A percentile compares a stretch with the other conserved stretches of the same genome.
Conservation (phyloP, 1,140 invertebrate species). For the Ericerus pela region DNA sequence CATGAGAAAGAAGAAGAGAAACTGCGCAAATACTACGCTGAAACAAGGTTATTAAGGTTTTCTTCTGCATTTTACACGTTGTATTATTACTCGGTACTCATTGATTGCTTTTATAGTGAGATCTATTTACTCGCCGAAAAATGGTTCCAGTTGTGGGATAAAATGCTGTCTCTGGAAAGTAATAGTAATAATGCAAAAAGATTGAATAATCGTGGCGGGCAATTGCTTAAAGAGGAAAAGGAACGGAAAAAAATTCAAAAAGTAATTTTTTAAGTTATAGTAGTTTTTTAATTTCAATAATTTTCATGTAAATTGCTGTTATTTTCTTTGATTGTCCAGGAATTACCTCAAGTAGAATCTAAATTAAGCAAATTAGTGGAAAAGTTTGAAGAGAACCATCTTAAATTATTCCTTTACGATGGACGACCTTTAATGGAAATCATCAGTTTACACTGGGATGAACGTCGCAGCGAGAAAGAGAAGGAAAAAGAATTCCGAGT, state of each 20-base stretch:
- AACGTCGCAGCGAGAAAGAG: background rate
- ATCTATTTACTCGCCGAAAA: slow-evolving; percentile 17
- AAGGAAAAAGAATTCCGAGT: slow-evolving; percentile 6
- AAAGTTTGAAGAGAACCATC: slow-evolving; percentile 8
- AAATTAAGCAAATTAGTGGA: slow-evolving; percentile 11
- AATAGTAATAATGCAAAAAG: slow-evolving; percentile 16
- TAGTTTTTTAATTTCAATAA: background rate
- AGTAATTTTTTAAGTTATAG: slow-evolving; percentile 7
- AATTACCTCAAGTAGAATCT: slow-evolving; percentile 16
- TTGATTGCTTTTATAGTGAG: slow-evolving; percentile 12
- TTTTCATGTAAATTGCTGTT: background rate
- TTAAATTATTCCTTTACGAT: slow-evolving; percentile 8
- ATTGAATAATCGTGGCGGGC: slow-evolving; percentile 20
- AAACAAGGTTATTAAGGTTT: slow-evolving; percentile 14
- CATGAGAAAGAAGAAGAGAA: slow-evolving; percentile 17
- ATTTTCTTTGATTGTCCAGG: background rate
- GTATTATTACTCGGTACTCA: background rate
- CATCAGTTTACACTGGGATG: background rate
- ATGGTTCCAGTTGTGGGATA: slow-evolving; percentile 17
- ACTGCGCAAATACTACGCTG: slow-evolving; percentile 16
- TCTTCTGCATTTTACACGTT: background rate
- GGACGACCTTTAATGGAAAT: background rate
- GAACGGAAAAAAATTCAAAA: slow-evolving; percentile 20
- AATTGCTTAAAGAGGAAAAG: slow-evolving; percentile 21
- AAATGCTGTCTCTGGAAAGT: slow-evolving; percentile 16